phyloP scores from a whole-genome alignment of 37 sponge, comb jelly and placozoan genomes.

The Geodia barretti region DNA sequence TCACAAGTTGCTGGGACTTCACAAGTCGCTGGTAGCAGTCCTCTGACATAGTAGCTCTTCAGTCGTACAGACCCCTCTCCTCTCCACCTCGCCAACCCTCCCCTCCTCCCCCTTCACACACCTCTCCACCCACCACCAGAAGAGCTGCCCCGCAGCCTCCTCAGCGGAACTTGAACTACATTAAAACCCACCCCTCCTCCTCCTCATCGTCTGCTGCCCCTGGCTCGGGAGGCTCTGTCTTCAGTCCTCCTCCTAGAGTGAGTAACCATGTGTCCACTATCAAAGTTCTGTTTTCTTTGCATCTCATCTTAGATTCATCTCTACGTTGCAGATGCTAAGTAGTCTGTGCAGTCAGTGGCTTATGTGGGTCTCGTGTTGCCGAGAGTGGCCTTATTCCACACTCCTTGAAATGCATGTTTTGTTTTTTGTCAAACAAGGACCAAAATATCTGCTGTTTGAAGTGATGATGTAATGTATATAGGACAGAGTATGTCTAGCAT shows the following conservation, averaged over 20 bases:
- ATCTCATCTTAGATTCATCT: background rate
- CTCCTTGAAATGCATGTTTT: no score
- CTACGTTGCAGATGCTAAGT: no score
- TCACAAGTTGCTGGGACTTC: background rate
- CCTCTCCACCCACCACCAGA: background rate
- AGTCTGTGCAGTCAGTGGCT: no score
- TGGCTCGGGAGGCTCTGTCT: background rate
- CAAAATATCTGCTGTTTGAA: no score
- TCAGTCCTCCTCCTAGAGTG: background rate
- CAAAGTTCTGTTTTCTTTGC: background rate
- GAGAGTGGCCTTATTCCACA: no score
- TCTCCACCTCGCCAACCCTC: background rate
- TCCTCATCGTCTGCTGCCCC: background rate
- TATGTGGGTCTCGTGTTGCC: no score
- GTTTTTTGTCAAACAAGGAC: no score
- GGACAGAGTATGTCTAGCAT: no score
- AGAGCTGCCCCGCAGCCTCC: background rate
- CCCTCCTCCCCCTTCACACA: background rate
- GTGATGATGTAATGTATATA: no score
- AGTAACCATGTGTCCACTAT: background rate
- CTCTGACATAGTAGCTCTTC: background rate
- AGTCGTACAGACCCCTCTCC: conserved; percentile 8
- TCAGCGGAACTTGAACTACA: background rate
- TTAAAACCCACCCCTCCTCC: background rate
- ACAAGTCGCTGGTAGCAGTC: background rate